Conservation (phyloP, 2,888 invertebrate genomes). For the Conomelus anceps region DNA sequence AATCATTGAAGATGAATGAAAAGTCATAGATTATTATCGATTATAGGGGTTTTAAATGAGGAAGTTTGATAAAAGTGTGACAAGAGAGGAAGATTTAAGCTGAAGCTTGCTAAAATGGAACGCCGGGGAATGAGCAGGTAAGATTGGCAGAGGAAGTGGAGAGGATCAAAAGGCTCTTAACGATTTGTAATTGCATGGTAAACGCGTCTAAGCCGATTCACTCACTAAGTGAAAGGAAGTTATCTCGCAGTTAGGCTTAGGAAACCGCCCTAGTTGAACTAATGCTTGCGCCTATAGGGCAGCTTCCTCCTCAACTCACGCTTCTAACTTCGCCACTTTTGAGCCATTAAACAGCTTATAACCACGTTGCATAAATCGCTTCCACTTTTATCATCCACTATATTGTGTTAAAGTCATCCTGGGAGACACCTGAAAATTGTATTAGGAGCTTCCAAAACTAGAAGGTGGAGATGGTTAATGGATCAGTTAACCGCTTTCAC, state of each 20-base stretch:
- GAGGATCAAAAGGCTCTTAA: constrained; percentile 1
- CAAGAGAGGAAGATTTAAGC: not conserved
- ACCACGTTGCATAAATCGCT: constrained; percentile 3
- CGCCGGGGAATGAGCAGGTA: not conserved
- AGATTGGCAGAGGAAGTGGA: not conserved
- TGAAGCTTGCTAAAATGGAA: not conserved
- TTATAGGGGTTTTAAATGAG: not conserved
- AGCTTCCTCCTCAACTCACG: not conserved
- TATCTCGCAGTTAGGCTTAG: constrained; percentile 6
- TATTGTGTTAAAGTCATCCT: not conserved
- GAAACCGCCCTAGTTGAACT: constrained; percentile 4
- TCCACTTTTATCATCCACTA: not conserved
- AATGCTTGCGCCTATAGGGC: not conserved
- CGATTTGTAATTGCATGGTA: constrained; percentile 12
- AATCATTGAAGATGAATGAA: not conserved
- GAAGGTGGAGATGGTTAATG: not conserved
- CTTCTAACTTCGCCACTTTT: not conserved
- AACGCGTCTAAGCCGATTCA: constrained; percentile 8
- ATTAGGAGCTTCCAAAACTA: not conserved
- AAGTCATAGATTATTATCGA: not conserved
- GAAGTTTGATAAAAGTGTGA: not conserved
- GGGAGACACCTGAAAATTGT: not conserved
- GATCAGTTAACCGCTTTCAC: not conserved
- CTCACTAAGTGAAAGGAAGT: constrained; percentile 7
- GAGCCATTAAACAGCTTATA: constrained; percentile 6